Evolutionary conservation across 2,113 vertebrate genomes (phyloP).

Genomic region (Candoia aspera): DNA sequence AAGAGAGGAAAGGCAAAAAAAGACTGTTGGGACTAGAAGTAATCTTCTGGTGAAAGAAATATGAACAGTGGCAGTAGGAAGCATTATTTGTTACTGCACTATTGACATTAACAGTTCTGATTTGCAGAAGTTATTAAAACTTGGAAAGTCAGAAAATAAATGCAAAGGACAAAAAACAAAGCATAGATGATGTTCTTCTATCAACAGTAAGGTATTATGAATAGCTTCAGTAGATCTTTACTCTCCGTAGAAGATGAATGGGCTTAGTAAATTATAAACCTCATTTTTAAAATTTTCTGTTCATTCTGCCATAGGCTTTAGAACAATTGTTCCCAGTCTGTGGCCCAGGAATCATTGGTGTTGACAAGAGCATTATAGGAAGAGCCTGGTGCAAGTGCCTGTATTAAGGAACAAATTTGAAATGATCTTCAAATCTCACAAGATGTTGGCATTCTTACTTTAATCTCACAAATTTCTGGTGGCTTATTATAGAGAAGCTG

Average conservation of each 20-base stretch:
- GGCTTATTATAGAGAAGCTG: background rate
- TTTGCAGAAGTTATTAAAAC: conserved; percentile 14
- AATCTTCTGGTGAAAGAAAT: conserved; percentile 30
- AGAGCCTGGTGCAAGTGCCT: background rate
- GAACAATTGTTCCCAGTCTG: background rate
- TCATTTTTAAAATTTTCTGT: background rate
- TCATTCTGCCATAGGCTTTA: background rate
- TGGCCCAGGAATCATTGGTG: background rate
- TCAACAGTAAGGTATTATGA: background rate
- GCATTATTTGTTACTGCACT: background rate
- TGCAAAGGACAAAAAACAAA: background rate
- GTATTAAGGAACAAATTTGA: background rate
- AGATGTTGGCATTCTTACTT: background rate
- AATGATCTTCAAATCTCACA: background rate
- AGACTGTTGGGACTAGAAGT: conserved; percentile 28
- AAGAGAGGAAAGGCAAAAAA: conserved; percentile 38
- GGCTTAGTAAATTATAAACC: background rate
- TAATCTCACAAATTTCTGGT: background rate
- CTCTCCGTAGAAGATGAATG: background rate
- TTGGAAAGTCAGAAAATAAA: background rate
- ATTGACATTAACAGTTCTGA: conserved; percentile 14
- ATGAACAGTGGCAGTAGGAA: conserved; percentile 1
- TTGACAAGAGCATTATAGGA: background rate
- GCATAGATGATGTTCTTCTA: background rate
- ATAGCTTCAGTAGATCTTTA: background rate